These are phyloP conservation scores for Phortica variegata DNA, from an alignment of 1,140 invertebrate species.

Conservation along the genomic window DNA sequence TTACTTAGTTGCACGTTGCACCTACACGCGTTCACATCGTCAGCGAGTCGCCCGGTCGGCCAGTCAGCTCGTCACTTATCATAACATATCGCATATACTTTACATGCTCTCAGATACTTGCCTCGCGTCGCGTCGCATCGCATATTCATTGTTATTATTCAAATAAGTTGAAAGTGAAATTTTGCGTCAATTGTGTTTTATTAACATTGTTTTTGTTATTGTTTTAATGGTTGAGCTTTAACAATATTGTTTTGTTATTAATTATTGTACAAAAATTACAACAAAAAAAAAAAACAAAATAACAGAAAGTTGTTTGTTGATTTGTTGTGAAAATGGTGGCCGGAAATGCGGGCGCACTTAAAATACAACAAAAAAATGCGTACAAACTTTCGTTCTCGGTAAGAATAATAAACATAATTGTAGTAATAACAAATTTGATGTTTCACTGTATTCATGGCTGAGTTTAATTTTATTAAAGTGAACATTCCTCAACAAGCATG, in stretches of 20 bases:
- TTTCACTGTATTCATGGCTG: too few species aligned
- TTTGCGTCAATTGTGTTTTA: not conserved
- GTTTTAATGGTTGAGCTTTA: not conserved
- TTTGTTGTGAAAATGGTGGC: conserved; percentile 32
- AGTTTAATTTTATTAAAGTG: too few species aligned
- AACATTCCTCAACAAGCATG: too few species aligned
- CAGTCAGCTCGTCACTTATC: too few species aligned
- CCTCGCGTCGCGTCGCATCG: conserved; percentile 30
- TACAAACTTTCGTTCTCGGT: conserved; percentile 51
- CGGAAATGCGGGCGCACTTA: conserved; percentile 32
- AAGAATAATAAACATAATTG: too few species aligned
- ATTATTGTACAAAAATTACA: conserved; percentile 12
- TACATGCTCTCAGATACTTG: conserved; percentile 16
- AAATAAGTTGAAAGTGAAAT: not conserved
- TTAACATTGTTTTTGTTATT: not conserved
- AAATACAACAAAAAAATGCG: conserved; percentile 26
- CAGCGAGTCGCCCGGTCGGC: not conserved
- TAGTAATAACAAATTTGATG: too few species aligned
- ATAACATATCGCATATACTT: not conserved
- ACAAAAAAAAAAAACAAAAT: not conserved
- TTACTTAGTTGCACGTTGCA: conserved; percentile 42
- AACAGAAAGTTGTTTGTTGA: not conserved
- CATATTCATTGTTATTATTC: not conserved
- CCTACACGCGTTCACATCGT: conserved; percentile 32
- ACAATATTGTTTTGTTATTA: conserved; percentile 33